Evolutionary conservation across 1,140 invertebrate genomes (phyloP).

Genomic region (Drosophila kohkoa): DNA sequence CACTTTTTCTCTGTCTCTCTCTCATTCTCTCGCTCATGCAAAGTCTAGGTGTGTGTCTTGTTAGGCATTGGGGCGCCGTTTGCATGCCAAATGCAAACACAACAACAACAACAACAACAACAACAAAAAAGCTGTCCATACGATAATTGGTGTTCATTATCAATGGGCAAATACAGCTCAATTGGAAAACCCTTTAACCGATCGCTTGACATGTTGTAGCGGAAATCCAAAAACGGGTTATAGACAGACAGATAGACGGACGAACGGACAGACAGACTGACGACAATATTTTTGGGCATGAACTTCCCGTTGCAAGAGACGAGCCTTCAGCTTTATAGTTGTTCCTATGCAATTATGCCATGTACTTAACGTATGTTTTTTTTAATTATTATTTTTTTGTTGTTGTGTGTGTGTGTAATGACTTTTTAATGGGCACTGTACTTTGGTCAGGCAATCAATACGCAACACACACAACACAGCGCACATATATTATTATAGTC

Average conservation of each 20-base stretch:
- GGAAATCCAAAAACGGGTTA: conserved; percentile 66
- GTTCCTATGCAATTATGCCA: conserved; percentile 59
- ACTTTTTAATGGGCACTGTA: conserved; percentile 52
- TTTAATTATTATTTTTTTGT: conserved; percentile 10
- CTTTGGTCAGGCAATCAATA: conserved; percentile 53
- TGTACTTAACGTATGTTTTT: conserved; percentile 59
- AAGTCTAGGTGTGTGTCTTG: conserved; percentile 20
- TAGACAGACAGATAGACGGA: not conserved
- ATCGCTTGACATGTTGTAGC: conserved; percentile 53
- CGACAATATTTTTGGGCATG: conserved; percentile 51
- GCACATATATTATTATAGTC: conserved; percentile 3
- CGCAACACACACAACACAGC: conserved; percentile 1
- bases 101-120: no score
- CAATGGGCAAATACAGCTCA: conserved; percentile 80
- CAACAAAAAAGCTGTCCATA: conserved; percentile 50
- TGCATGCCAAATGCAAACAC: conserved; percentile 58
- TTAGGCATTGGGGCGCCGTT: conserved; percentile 47
- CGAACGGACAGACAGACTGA: not conserved
- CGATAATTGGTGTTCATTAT: conserved; percentile 79
- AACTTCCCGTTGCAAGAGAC: conserved; percentile 60
- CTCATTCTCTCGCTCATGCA: not conserved
- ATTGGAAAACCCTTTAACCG: conserved; percentile 69
- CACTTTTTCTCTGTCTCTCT: not conserved
- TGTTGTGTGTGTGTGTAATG: conserved; percentile 42
- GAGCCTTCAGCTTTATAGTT: conserved; percentile 9